phyloP scores from a whole-genome alignment of 2,888 invertebrate genomes.

The Heteromurus nitidus region DNA sequence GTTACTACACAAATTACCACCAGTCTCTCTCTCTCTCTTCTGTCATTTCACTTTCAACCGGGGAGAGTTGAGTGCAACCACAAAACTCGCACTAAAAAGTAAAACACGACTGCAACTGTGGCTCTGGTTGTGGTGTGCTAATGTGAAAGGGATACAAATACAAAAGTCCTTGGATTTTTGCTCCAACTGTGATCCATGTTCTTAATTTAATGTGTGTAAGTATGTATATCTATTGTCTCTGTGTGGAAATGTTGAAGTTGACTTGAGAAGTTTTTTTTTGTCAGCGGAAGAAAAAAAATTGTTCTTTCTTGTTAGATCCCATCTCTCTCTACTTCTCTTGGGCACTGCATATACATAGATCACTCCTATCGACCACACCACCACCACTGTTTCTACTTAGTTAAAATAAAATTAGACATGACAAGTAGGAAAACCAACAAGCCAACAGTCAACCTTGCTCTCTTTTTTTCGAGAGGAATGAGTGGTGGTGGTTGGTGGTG shows the following conservation, averaged over 20 bases:
- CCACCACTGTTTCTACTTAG: too few relatives aligned
- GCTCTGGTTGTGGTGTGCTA: neutral
- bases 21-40: neutral
- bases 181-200: neutral
- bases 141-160: neutral
- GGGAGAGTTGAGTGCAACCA: neutral
- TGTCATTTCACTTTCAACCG: neutral
- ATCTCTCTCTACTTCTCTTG: neutral
- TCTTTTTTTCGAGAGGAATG: conserved; percentile 6
- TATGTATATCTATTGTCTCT: too few relatives aligned
- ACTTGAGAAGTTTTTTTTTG: neutral
- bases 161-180: neutral
- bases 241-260: conserved; percentile 1
- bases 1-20: too few relatives aligned
- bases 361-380: neutral
- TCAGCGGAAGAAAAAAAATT: neutral
- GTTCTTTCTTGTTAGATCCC: neutral
- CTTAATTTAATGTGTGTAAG: neutral
- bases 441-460: conserved; percentile 4
- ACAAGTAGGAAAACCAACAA: conserved; percentile 28
- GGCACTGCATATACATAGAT: neutral
- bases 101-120: neutral
- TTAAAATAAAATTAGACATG: conserved; percentile 57
- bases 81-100: neutral
- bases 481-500: too few relatives aligned